These are phyloP conservation scores for Andrena flavipes DNA, from an alignment of 2,888 invertebrate genomes.

Conservation along the genomic window DNA sequence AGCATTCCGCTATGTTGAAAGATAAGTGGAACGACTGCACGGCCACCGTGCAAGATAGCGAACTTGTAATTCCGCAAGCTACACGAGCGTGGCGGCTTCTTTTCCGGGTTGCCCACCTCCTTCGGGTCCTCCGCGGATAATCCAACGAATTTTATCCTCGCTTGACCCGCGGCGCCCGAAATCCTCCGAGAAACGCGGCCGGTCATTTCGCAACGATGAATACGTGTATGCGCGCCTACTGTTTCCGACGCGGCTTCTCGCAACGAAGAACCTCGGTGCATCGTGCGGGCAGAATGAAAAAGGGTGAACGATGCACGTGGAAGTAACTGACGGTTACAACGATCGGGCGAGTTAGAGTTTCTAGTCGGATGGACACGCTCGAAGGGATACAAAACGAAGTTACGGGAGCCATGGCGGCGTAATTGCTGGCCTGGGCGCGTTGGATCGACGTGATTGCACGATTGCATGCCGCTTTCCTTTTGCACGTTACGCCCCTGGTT, in stretches of 20 bases:
- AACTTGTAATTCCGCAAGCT: slow-evolving; percentile 35
- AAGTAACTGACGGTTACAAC: slow-evolving; percentile 58
- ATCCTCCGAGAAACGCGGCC: too few relatives aligned
- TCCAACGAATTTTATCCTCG: not conserved
- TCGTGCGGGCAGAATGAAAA: slow-evolving; percentile 2
- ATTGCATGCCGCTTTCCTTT: slow-evolving; percentile 66
- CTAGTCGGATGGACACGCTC: slow-evolving; percentile 71
- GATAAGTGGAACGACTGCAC: slow-evolving; percentile 77
- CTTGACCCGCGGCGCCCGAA: too few relatives aligned
- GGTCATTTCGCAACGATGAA: too few relatives aligned
- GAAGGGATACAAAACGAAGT: slow-evolving; percentile 64
- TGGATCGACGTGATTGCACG: slow-evolving; percentile 70
- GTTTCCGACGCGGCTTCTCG: too few relatives aligned
- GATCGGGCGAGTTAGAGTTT: slow-evolving; percentile 69
- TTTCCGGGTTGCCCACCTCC: slow-evolving; percentile 34
- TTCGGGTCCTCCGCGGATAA: not conserved
- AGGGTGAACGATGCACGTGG: slow-evolving; percentile 32
- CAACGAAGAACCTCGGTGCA: not conserved
- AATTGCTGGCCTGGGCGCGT: slow-evolving; percentile 69
- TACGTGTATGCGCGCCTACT: too few relatives aligned
- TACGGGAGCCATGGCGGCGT: slow-evolving; percentile 59
- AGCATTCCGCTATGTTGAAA: slow-evolving; percentile 74
- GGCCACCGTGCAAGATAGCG: slow-evolving; percentile 39
- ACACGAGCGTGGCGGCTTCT: slow-evolving; percentile 50
- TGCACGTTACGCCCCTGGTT: slow-evolving; percentile 64